Conservation (phyloP, 2,888 invertebrate genomes). For the Autographa pulchrina region DNA sequence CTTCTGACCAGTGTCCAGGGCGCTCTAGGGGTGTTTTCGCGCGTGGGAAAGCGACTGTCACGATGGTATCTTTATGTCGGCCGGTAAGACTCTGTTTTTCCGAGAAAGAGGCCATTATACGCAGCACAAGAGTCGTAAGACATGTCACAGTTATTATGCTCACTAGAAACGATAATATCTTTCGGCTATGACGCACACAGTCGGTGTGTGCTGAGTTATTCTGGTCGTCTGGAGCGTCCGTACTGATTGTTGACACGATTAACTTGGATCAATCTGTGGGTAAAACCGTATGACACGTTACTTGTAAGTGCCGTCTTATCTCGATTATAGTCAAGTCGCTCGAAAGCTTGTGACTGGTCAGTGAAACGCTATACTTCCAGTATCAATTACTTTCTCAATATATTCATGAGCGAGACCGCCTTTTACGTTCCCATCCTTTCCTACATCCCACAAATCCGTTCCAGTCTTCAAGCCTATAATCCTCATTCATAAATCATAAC, state of each 20-base stretch:
- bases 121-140: conserved; percentile 83
- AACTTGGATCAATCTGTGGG: conserved; percentile 63
- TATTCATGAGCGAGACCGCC: background rate
- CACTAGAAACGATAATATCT: conserved; percentile 87
- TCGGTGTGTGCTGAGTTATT: conserved; percentile 74
- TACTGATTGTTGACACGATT: conserved; percentile 80
- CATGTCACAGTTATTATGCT: conserved; percentile 89
- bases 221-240: conserved; percentile 69
- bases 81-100: conserved; percentile 83
- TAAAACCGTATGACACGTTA: conserved; percentile 54
- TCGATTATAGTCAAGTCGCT: conserved; percentile 23
- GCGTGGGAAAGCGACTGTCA: conserved; percentile 82
- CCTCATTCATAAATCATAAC: conserved; percentile 48
- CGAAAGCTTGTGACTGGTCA: background rate
- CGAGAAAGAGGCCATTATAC: conserved; percentile 85
- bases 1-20: conserved; percentile 83
- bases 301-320: conserved; percentile 50
- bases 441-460: conserved; percentile 27
- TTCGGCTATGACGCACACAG: conserved; percentile 81
- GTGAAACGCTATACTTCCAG: background rate
- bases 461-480: conserved; percentile 37
- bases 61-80: conserved; percentile 85
- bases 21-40: conserved; percentile 75
- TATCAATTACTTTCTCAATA: background rate
- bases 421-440: background rate